Percentiles rank a stretch among this genome's conserved stretches.
Evolutionary conservation across 2,888 invertebrate genomes (phyloP).

Genomic region (Penaeus monodon): DNA sequence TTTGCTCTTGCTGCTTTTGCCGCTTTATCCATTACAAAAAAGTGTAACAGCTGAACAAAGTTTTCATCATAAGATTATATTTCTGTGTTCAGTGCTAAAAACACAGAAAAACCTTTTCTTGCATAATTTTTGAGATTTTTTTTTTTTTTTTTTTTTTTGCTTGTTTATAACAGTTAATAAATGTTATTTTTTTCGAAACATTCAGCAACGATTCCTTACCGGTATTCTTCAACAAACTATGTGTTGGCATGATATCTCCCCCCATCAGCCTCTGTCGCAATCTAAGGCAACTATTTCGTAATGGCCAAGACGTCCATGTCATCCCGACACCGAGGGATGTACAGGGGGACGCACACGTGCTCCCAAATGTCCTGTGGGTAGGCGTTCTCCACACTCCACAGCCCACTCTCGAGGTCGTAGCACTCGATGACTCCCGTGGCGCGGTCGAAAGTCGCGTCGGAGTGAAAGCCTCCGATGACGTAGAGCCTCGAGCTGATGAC

Average conservation of each 20-base stretch:
- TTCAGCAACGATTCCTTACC: neutral
- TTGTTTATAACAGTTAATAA: too few relatives aligned
- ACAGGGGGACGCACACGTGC: constrained; percentile 78
- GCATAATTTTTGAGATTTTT: too few relatives aligned
- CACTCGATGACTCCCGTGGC: constrained; percentile 77
- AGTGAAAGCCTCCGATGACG: constrained; percentile 79
- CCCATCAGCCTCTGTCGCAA: neutral
- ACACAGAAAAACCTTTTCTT: too few relatives aligned
- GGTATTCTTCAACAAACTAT: neutral
- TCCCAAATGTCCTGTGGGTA: constrained; percentile 81
- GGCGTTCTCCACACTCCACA: constrained; percentile 77
- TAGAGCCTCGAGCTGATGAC: constrained; percentile 76
- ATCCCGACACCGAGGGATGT: constrained; percentile 76
- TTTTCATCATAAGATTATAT: too few relatives aligned
- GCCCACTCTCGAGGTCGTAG: constrained; percentile 76
- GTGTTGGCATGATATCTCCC: neutral
- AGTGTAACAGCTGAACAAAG: too few relatives aligned
- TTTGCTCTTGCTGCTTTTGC: too few relatives aligned
- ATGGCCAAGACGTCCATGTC: constrained; percentile 72
- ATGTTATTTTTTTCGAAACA: too few relatives aligned
- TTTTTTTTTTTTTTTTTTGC: too few relatives aligned
- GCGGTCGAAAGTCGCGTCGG: constrained; percentile 78
- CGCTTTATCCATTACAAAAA: too few relatives aligned
- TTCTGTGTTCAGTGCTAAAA: too few relatives aligned
- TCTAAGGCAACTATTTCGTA: constrained; percentile 24